Evolutionary conservation across 2,113 vertebrate species (phyloP).

Genomic region (Peromyscus leucopus): DNA sequence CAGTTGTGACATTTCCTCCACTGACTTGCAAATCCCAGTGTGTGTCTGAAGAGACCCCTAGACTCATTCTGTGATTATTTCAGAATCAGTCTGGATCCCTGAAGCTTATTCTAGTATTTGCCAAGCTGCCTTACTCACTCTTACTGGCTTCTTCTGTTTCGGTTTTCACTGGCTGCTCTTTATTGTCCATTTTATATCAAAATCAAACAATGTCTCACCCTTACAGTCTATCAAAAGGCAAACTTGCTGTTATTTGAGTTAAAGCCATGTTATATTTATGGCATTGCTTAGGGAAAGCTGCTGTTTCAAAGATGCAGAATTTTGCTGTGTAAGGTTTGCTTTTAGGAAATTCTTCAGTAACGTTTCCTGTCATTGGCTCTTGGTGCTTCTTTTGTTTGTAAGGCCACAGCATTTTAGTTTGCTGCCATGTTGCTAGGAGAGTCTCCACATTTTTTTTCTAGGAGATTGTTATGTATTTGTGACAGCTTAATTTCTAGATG

Average conservation of each 20-base stretch:
- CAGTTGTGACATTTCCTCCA: background rate
- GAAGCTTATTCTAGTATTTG: conserved; percentile 14
- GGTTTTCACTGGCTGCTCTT: background rate
- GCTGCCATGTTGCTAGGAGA: background rate
- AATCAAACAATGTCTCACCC: background rate
- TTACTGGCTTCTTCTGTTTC: background rate
- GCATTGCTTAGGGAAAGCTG: background rate
- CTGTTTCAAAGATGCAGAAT: background rate
- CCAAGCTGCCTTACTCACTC: background rate
- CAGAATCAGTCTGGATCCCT: background rate
- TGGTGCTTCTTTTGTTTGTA: conserved; percentile 14
- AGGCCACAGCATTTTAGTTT: conserved; percentile 20
- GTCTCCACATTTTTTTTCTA: background rate
- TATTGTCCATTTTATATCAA: conserved; percentile 16
- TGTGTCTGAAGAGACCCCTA: background rate
- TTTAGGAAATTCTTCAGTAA: background rate
- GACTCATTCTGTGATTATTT: background rate
- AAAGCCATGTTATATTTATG: background rate
- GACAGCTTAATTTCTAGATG: background rate
- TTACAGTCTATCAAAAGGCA: background rate
- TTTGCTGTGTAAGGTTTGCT: conserved; percentile 25
- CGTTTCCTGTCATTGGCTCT: background rate
- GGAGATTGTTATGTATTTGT: conserved; percentile 17
- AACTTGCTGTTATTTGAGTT: conserved; percentile 29
- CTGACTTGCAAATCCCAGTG: background rate